A percentile compares a stretch with the other conserved stretches of the same genome.
These are phyloP conservation scores for Rhinoraja longicauda DNA, from an alignment of 2,797 vertebrate species.

Conservation along the genomic window DNA sequence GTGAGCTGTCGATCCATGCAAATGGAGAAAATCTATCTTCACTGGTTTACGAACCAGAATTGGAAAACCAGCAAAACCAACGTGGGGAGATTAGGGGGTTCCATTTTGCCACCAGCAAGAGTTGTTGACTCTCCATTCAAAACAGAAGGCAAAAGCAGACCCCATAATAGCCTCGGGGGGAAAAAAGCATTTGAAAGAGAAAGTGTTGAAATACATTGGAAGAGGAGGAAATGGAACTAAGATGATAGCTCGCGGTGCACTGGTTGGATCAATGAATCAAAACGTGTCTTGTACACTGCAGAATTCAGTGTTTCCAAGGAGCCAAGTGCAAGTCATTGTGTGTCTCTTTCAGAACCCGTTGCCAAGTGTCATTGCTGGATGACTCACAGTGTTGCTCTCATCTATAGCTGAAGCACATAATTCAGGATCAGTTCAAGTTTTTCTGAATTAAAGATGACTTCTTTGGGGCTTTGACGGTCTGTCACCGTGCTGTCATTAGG, in stretches of 20 bases:
- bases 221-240: not conserved
- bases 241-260: not conserved
- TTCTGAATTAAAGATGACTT: not conserved
- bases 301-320: not conserved
- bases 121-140: not conserved
- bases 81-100: not conserved
- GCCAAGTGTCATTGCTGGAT: not conserved
- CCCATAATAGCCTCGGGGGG: not conserved
- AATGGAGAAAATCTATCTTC: not conserved
- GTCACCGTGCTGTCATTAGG: not conserved
- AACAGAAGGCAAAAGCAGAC: not conserved
- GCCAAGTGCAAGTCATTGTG: not conserved
- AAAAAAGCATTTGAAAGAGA: not conserved
- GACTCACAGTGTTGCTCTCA: not conserved
- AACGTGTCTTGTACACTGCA: not conserved
- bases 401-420: not conserved
- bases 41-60: not conserved
- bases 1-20: not conserved
- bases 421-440: not conserved
- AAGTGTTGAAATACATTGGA: not conserved
- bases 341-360: not conserved
- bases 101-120: not conserved
- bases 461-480: conserved; percentile 22
- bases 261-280: not conserved
- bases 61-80: not conserved